Conservation (phyloP, 1,140 invertebrate species). For the Coboldia fuscipes region DNA sequence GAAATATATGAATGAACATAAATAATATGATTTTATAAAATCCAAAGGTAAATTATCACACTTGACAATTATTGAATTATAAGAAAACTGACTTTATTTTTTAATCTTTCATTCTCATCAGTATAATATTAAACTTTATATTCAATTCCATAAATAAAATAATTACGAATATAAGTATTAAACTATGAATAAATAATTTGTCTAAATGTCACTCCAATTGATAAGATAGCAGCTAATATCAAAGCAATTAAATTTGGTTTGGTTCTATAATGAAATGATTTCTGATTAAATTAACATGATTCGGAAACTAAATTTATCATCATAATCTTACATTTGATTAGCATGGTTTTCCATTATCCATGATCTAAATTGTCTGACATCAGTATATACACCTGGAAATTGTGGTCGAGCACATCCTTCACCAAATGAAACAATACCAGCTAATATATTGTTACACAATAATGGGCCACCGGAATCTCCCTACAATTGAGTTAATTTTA, state of each 20-base stretch:
- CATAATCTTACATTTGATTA: too few relatives aligned
- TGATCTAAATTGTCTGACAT: constrained; percentile 40
- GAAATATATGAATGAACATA: too few relatives aligned
- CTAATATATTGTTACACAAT: constrained; percentile 43
- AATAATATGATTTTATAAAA: too few relatives aligned
- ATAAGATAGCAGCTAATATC: too few relatives aligned
- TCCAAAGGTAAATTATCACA: not conserved
- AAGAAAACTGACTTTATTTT: not conserved
- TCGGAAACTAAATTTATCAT: too few relatives aligned
- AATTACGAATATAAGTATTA: not conserved
- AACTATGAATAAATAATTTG: too few relatives aligned
- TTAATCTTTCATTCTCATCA: not conserved
- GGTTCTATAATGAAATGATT: too few relatives aligned
- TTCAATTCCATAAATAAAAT: not conserved
- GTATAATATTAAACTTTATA: not conserved
- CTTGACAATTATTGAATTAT: not conserved
- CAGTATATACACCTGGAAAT: constrained; percentile 62
- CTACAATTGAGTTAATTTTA: too few relatives aligned
- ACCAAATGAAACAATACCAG: constrained; percentile 59
- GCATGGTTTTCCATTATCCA: too few relatives aligned
- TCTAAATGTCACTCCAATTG: too few relatives aligned
- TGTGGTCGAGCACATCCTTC: constrained; percentile 52
- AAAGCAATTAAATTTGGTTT: too few relatives aligned
- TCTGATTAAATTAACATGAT: too few relatives aligned
- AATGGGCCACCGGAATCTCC: constrained; percentile 60